Evolutionary conservation across 2,888 invertebrate genomes (phyloP), one percentile per base, ranked within the genome.

Genomic region (Anthophora plumipes): DNA sequence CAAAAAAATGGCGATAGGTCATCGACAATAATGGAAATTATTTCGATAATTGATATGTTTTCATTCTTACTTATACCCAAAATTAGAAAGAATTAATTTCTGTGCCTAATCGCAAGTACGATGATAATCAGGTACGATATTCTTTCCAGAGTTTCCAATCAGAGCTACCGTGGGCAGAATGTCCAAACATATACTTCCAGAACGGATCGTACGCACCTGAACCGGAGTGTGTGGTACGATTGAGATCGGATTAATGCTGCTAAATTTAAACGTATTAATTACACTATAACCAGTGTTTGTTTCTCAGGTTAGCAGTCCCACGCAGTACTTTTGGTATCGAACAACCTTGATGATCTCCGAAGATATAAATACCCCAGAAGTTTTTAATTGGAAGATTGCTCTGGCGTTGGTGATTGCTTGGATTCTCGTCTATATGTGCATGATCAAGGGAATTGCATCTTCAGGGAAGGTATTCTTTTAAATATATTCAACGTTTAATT

Each of bases 381-480:
- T 95, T 4, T 98, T 99, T 94, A 99, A 98, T 94, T 98, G 97
- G 96, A 98, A 98, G 93, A 98, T 99, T 89, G 97, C 97, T 1
- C 92, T 98, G 52, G 97, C 98, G 17, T 94, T 99, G 57, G 94
- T 98, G 12, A 95, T 97, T 4, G 98, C 99, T 37, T 99, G 99
- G 99, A 96, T 97, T 74, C 95, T 99, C 22, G 98, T 99, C 83
- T 99, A 98, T 94, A 95, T 98, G 93, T 99, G 99, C 94, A 98
- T 99, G 97, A 98, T 98, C 88, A 99, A 98, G 93, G 99, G 99
- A 69, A 98, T 99, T 83, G 98, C 99, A 1, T 98, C 98, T 7
- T 98, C 98, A 0, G 98, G 98, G 72, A 98, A 99, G 95, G 98
- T 98, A 64, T 68, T 75, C 39, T 41, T 75, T 64, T 64, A 43